Evolutionary conservation across 2,888 invertebrate species (phyloP), one percentile per base, ranked within the genome.

Genomic region (Miltochrista miniata): DNA sequence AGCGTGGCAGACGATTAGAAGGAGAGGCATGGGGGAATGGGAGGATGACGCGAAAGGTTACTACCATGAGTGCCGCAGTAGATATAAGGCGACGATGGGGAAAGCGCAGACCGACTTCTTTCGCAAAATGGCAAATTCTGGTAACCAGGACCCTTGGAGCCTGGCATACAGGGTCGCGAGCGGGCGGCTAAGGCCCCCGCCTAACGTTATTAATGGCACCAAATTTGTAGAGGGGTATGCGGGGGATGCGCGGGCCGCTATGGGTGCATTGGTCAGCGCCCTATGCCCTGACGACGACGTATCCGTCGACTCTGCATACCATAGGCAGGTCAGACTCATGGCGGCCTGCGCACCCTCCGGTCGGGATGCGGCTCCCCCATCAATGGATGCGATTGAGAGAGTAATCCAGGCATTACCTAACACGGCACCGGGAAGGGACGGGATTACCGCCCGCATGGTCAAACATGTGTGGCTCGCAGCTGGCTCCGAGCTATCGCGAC

Each of bases 331-430:
- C 3, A 2, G 18, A 24, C 3, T 24, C 5, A 4, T 24, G 18
- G 18, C 18, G 18, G 18, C 18, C 3, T 24, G 18, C 18, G 18
- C 18, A 4, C n/a, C n/a, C n/a, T n/a, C n/a, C n/a, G n/a, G n/a
- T n/a, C n/a, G n/a, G n/a, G n/a, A n/a, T n/a, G n/a, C n/a, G n/a
- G n/a, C n/a, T n/a, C n/a, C n/a, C n/a, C n/a, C n/a, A n/a, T n/a
- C n/a, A n/a, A n/a, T n/a, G n/a, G n/a, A n/a, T n/a, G n/a, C n/a
- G n/a, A n/a, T n/a, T n/a, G n/a, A n/a, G n/a, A 24, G 18, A 24
- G 63, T 71, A 11, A 24, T 74, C 0, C 48, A n/a, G 37, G 12
- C 14, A 0, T 37, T 74, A 0, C 70, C 73, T 0, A 69, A 67
- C 40, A 74, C 61, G 0, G 61, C 47, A 0, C 48, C 54, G 0